phyloP scores from a whole-genome alignment of 2,797 vertebrate species.

The Tiaroga cobitis region DNA sequence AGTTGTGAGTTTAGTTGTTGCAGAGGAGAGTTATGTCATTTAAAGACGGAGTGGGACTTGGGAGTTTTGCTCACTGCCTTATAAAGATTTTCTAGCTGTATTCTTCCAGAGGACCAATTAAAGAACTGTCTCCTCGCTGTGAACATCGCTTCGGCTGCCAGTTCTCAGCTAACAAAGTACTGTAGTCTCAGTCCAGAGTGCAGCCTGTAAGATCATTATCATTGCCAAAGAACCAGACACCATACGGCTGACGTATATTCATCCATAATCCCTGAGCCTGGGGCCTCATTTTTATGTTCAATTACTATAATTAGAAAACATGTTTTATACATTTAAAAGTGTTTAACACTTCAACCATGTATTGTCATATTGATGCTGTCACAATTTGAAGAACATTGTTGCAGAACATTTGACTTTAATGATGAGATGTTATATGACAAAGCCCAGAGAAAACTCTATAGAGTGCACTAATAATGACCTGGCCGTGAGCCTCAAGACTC shows the following conservation, averaged over 20 bases:
- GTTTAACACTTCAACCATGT: neutral
- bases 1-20: neutral
- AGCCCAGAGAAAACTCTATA: conserved; percentile 26
- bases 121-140: conserved; percentile 12
- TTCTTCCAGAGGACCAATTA: conserved; percentile 48
- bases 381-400: neutral
- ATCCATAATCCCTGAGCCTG: neutral
- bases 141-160: conserved; percentile 11
- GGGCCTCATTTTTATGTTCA: neutral
- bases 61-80: neutral
- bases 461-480: conserved; percentile 46
- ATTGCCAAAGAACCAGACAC: neutral
- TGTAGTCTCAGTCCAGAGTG: conserved; percentile 11
- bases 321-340: neutral
- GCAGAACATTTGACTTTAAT: conserved; percentile 8
- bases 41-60: neutral
- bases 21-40: neutral
- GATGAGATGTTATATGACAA: conserved; percentile 22
- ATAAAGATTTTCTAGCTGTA: conserved; percentile 22
- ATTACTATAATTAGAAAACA: conserved; percentile 13
- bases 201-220: neutral
- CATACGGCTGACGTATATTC: neutral
- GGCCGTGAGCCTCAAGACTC: conserved; percentile 37
- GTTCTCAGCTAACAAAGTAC: neutral
- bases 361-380: neutral